Conservation (phyloP, 2,797 vertebrate species). For the Petrocephalus sullivani region DNA sequence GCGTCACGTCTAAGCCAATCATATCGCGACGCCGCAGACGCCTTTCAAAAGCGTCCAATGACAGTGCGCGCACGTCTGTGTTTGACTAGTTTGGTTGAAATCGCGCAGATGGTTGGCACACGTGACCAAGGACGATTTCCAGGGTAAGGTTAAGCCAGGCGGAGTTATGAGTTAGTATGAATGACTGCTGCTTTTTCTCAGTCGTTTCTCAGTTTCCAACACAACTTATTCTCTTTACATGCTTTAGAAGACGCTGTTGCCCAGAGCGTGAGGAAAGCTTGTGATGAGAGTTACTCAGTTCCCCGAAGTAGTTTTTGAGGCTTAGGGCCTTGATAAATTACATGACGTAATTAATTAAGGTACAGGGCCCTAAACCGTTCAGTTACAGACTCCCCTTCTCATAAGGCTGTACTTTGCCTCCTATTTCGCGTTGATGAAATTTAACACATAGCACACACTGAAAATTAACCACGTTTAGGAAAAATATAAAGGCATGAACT, state of each 20-base stretch:
- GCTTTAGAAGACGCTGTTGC: not conserved
- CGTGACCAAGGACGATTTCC: conserved; percentile 49
- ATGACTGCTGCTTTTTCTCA: not conserved
- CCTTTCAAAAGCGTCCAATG: conserved; percentile 37
- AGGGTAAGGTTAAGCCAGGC: not conserved
- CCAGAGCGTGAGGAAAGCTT: not conserved
- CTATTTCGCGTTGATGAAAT: not conserved
- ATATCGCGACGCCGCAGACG: accelerated
- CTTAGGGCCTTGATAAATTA: not conserved
- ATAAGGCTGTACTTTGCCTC: not conserved
- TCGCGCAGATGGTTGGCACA: conserved; percentile 53
- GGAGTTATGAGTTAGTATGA: not conserved
- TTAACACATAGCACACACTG: not conserved
- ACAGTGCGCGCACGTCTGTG: not conserved
- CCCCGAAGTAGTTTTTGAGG: not conserved
- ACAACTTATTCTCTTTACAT: not conserved
- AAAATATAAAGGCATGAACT: not conserved
- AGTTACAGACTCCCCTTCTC: not conserved
- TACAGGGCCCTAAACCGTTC: not conserved
- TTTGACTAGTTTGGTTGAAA: conserved; percentile 47
- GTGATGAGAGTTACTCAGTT: not conserved
- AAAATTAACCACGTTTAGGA: not conserved
- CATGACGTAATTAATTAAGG: not conserved
- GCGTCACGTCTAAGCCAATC: not conserved
- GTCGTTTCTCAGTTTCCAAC: not conserved